A percentile compares a stretch with the other conserved stretches of the same genome.
Conservation (phyloP, 2,888 invertebrate species). For the Agonopterix arenella region DNA sequence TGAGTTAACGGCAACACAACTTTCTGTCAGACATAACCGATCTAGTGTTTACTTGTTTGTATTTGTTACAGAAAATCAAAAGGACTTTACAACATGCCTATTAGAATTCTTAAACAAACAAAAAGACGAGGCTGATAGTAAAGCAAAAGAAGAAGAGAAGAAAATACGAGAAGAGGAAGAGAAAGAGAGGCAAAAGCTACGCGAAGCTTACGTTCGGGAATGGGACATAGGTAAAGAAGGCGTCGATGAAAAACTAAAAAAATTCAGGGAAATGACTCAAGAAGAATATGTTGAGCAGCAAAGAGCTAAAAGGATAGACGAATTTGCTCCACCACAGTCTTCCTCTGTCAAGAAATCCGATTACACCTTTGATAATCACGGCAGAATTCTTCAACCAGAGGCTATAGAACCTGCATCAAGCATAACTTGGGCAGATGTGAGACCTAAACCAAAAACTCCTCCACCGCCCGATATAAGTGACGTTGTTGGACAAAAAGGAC, state of each 20-base stretch:
- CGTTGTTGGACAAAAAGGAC: slow-evolving; percentile 38
- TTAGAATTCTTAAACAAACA: slow-evolving; percentile 64
- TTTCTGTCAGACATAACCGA: too few species aligned
- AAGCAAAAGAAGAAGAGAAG: slow-evolving; percentile 56
- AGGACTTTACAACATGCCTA: slow-evolving; percentile 56
- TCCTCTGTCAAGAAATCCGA: slow-evolving; percentile 25
- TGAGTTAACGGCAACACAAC: too few species aligned
- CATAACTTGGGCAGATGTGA: slow-evolving; percentile 58
- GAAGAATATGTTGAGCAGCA: slow-evolving; percentile 87
- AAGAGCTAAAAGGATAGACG: slow-evolving; percentile 81
- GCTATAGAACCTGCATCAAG: slow-evolving; percentile 8
- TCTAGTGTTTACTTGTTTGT: too few species aligned
- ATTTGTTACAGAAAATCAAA: slow-evolving; percentile 46
- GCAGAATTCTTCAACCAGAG: slow-evolving; percentile 30
- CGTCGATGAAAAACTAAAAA: slow-evolving; percentile 55
- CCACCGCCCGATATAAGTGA: slow-evolving; percentile 40
- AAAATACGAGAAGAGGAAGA: slow-evolving; percentile 60
- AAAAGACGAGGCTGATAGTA: slow-evolving; percentile 64
- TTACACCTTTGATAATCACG: slow-evolving; percentile 45
- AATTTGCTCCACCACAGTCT: slow-evolving; percentile 85
- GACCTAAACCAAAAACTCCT: slow-evolving; percentile 36
- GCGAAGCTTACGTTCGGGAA: slow-evolving; percentile 78
- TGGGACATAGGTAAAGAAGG: slow-evolving; percentile 86
- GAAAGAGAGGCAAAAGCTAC: slow-evolving; percentile 63
- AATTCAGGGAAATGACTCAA: slow-evolving; percentile 80